Evolutionary conservation across 2,888 invertebrate species (phyloP), one percentile per base, ranked within the genome.

Genomic region (Acronicta psi): DNA sequence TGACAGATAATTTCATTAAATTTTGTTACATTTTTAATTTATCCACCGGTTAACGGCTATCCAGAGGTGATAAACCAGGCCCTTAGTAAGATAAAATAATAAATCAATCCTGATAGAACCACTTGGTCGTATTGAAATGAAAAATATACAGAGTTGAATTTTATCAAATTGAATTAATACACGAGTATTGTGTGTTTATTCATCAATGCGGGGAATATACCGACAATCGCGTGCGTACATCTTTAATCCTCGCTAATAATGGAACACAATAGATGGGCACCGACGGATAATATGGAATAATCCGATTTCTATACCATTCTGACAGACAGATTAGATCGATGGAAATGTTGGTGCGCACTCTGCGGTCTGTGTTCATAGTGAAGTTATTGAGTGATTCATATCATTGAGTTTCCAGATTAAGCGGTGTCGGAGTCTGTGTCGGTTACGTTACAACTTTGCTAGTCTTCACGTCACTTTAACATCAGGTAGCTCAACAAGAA

Each of bases 221-320:
- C 13, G 11, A 14, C 11, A 41, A 37, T 11, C 18, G 38, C 11
- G 11, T 29, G n/a, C 9, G 9, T 54, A 29, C 9, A 47, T n/a
- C 9, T 53, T 47, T 42, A 52, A 55, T 62, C 31, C 37, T 8
- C 18, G 38, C 0, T 36, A 56, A 62, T 63, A 61, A 62, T 58
- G 38, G 18, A 62, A 61, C 45, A 54, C 45, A 57, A 20, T 42
- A 53, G 34, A 25, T 44, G 36, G 34, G 37, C 50, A 59, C 55
- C 60, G 57, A 64, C 49, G 36, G 54, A 25, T 41, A 17, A 34
- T 47, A 53, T 37, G 49, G 2, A 13, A 61, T 72, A 73, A 79
- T 71, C 68, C 34, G 65, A 73, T 73, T 70, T 58, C 60, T 43
- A 42, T 65, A 57, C 47, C 46, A 69, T 64, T 71, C 34, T 36